phyloP scores from a whole-genome alignment of 2,888 invertebrate genomes.

The Meghimatium bilineatum region DNA sequence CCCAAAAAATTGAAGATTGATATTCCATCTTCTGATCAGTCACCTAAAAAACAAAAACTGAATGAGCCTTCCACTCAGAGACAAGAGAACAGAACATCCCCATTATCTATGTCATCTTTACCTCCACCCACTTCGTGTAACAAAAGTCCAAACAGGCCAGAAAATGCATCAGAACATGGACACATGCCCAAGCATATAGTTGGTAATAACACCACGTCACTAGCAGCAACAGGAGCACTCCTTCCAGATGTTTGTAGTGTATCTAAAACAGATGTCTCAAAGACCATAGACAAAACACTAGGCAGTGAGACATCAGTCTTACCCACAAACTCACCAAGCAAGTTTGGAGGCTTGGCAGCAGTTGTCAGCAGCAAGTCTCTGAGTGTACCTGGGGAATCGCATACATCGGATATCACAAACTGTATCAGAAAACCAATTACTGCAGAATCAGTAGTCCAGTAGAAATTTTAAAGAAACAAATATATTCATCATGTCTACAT shows the following conservation, averaged over 20 bases:
- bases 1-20: conserved; percentile 49
- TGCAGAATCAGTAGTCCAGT: conserved; percentile 15
- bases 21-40: conserved; percentile 21
- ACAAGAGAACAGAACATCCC: conserved; percentile 1
- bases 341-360: background rate
- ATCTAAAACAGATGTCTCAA: conserved; percentile 11
- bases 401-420: conserved; percentile 19
- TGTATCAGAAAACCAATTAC: conserved; percentile 12
- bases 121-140: conserved; percentile 23
- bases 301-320: background rate
- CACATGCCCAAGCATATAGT: conserved; percentile 30
- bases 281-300: background rate
- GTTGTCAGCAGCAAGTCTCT: conserved; percentile 12
- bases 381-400: conserved; percentile 5
- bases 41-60: conserved; percentile 37
- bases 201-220: background rate
- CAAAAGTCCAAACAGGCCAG: conserved; percentile 11
- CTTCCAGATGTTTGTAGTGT: background rate
- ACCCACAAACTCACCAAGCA: conserved; percentile 14
- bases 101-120: conserved; percentile 2
- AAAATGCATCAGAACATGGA: conserved; percentile 29
- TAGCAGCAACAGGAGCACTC: background rate
- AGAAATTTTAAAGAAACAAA: background rate
- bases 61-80: background rate
- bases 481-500: background rate